Evolutionary conservation across 2,113 vertebrate genomes (phyloP), one percentile per base, ranked within the genome.

Genomic region (Xyliphius kryptos): DNA sequence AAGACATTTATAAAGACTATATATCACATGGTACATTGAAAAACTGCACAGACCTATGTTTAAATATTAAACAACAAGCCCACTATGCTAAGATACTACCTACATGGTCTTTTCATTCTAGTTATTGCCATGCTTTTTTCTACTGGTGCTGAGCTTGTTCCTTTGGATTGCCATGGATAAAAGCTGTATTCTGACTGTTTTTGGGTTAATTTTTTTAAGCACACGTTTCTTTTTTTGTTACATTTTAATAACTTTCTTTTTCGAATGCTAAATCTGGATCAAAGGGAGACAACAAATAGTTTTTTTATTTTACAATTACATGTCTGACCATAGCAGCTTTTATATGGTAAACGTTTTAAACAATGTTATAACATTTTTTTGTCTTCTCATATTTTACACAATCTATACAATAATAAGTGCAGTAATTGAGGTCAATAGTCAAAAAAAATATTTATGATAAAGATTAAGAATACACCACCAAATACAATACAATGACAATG

Each of bases 391-490:
- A 37, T 65, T 37, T 2, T 66, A 44, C 40, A 37, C 63, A 79
- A 81, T 81, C 82, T 85, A 83, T 85, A 85, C 37, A 70, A 60
- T 67, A 10, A 64, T 52, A 86, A 91, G 87, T 92, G 89, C 86
- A 90, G 87, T 86, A 87, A 91, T 84, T 79, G 87, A 94, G 88
- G 86, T 89, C 85, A 88, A 87, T 85, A 82, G 85, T 85, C 49
- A 54, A 68, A 55, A 58, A 44, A 58, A 40, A 52, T 36, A 53
- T 57, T 36, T 46, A 75, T 78, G 86, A 88, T 87, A 88, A 88
- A 83, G 82, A 84, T 84, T 85, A 84, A 80, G 88, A 80, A 85
- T 9, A 44, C 11, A 81, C 73, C 79, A 82, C 80, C 76, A 86
- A 81, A 81, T 76, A 77, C 67, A 80, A 77, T 56, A 70, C 61